Percentiles rank a stretch among this genome's conserved stretches.
Evolutionary conservation across 2,888 invertebrate species (phyloP).

Genomic region (Acronicta psi): DNA sequence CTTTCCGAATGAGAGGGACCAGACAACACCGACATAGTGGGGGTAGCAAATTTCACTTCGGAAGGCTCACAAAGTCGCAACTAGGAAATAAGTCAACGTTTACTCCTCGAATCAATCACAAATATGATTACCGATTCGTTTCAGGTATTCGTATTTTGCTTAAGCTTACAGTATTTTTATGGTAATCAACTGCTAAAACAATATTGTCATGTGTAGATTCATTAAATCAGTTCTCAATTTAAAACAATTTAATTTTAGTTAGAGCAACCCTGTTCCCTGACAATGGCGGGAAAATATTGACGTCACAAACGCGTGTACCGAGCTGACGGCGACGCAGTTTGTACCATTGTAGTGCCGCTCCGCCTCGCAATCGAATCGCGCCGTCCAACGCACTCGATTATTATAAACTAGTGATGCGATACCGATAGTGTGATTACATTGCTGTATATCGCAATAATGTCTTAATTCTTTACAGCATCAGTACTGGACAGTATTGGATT

Average conservation of each 20-base stretch:
- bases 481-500: neutral
- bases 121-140: too few species aligned
- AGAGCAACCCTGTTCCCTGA: slow-evolving; percentile 66
- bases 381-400: slow-evolving; percentile 40
- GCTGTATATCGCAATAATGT: slow-evolving; percentile 8
- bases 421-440: slow-evolving; percentile 27
- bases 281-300: slow-evolving; percentile 75
- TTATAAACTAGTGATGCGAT: slow-evolving; percentile 26
- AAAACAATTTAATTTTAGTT: slow-evolving; percentile 11
- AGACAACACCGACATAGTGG: too few species aligned
- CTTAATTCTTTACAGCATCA: neutral
- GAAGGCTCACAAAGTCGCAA: too few species aligned
- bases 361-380: slow-evolving; percentile 21
- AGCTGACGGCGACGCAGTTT: slow-evolving; percentile 39
- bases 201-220: neutral
- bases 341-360: slow-evolving; percentile 46
- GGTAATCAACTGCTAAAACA: too few species aligned
- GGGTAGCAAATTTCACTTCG: too few species aligned
- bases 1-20: too few species aligned
- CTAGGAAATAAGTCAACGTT: too few species aligned
- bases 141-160: too few species aligned
- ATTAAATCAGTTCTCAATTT: neutral
- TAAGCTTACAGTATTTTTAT: too few species aligned
- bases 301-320: slow-evolving; percentile 62
- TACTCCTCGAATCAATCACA: too few species aligned